phyloP scores from a whole-genome alignment of 2,888 invertebrate genomes.

The Hirtodrosophila duncani region DNA sequence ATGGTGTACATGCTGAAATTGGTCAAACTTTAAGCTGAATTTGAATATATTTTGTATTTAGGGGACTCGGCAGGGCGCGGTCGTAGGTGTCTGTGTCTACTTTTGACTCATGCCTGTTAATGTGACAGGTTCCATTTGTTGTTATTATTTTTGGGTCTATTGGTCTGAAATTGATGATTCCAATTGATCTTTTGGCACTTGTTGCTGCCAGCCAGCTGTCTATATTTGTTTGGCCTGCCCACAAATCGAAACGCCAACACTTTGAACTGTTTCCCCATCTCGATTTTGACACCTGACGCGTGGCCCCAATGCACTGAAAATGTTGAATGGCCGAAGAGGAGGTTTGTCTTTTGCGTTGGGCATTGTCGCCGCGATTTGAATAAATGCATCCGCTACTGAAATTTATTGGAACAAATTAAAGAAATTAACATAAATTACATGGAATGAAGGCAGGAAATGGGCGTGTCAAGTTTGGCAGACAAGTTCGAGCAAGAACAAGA shows the following conservation, averaged over 20 bases:
- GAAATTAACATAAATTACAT: constrained; percentile 35
- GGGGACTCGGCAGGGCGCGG: too few species aligned
- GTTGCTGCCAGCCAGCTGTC: constrained; percentile 40
- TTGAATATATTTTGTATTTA: too few species aligned
- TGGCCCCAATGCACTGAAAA: constrained; percentile 20
- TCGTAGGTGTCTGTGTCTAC: not conserved
- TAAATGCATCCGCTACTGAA: constrained; percentile 56
- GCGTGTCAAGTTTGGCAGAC: constrained; percentile 35
- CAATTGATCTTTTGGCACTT: constrained; percentile 43
- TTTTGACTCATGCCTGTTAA: constrained; percentile 36
- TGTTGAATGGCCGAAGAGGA: too few species aligned
- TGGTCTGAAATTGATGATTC: constrained; percentile 21
- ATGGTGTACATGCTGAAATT: too few species aligned
- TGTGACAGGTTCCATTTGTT: constrained; percentile 60
- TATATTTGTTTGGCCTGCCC: constrained; percentile 16
- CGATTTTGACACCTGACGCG: constrained; percentile 48
- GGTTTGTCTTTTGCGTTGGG: too few species aligned
- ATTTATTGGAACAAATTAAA: constrained; percentile 26
- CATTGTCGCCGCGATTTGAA: constrained; percentile 26
- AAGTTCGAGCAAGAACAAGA: constrained; percentile 22
- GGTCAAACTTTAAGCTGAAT: too few species aligned
- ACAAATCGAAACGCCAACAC: constrained; percentile 15
- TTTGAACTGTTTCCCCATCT: constrained; percentile 6
- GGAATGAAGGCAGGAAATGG: constrained; percentile 49
- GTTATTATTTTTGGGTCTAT: too few species aligned